Conservation (phyloP, 2,888 invertebrate genomes). For the Epirrhoe tristata region DNA sequence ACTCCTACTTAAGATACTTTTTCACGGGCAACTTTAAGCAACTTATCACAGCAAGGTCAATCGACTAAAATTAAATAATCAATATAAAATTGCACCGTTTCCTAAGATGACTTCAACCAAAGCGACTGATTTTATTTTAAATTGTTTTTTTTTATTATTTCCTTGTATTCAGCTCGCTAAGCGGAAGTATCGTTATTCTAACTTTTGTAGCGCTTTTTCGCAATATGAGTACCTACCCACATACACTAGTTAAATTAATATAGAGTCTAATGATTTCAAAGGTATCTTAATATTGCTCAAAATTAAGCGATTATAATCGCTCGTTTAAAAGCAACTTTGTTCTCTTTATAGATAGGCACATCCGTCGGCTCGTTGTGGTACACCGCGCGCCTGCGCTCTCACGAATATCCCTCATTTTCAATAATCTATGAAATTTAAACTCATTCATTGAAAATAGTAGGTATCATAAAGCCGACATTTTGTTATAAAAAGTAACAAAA, state of each 20-base stretch:
- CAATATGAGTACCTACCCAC: no score
- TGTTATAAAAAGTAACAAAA: not conserved
- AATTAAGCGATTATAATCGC: not conserved
- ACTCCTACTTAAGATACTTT: conserved; percentile 13
- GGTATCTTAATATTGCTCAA: no score
- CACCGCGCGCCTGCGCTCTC: conserved; percentile 51
- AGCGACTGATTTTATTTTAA: no score
- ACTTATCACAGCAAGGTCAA: not conserved
- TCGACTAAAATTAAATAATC: no score
- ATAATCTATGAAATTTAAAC: conserved; percentile 44
- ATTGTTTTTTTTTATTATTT: no score
- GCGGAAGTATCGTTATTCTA: no score
- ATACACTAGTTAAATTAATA: no score
- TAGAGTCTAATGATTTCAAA: no score
- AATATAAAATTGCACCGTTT: no score
- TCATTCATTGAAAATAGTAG: conserved; percentile 11
- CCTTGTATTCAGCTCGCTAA: no score
- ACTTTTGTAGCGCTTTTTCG: no score
- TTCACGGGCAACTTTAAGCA: not conserved
- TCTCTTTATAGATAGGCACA: conserved; percentile 29
- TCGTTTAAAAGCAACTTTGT: not conserved
- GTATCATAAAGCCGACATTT: not conserved
- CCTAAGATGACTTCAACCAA: no score
- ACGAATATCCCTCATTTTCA: conserved; percentile 55
- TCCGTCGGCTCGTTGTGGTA: conserved; percentile 43